A percentile compares a stretch with the other conserved stretches of the same genome.
phyloP scores from a whole-genome alignment of 2,113 vertebrate species.

The Semnornis frantzii region DNA sequence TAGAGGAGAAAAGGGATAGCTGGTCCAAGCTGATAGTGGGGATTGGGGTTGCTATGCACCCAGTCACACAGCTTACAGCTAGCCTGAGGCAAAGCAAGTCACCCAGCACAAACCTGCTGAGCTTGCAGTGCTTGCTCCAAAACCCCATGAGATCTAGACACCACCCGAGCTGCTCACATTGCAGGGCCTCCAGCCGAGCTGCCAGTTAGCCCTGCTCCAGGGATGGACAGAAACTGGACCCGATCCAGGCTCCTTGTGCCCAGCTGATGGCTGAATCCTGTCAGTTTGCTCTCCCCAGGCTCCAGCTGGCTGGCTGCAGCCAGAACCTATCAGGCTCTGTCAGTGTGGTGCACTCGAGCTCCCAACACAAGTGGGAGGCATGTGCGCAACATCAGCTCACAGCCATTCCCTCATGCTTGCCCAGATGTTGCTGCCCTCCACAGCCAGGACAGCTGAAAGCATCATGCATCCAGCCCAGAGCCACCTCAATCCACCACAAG shows the following conservation, averaged over 20 bases:
- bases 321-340: background rate
- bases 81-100: slow-evolving; percentile 12
- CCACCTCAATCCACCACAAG: rapidly evolving
- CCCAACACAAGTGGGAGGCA: background rate
- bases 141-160: background rate
- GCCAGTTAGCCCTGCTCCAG: background rate
- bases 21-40: rapidly evolving
- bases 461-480: background rate
- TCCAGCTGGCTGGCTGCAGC: slow-evolving; percentile 52
- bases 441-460: slow-evolving; percentile 2
- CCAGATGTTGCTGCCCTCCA: slow-evolving; percentile 38
- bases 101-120: background rate
- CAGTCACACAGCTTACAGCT: background rate
- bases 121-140: slow-evolving; percentile 3
- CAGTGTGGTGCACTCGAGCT: background rate
- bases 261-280: slow-evolving; percentile 52
- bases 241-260: slow-evolving; percentile 16
- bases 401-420: slow-evolving; percentile 37
- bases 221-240: slow-evolving; percentile 10
- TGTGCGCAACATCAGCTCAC: slow-evolving; percentile 23
- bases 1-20: background rate
- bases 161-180: rapidly evolving
- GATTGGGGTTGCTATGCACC: background rate
- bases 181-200: background rate
- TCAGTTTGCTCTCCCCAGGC: background rate